Base-by-base conservation (phyloP, 35 echinoderm and acorn worm species). In the Amphiura filiformis region DNA sequence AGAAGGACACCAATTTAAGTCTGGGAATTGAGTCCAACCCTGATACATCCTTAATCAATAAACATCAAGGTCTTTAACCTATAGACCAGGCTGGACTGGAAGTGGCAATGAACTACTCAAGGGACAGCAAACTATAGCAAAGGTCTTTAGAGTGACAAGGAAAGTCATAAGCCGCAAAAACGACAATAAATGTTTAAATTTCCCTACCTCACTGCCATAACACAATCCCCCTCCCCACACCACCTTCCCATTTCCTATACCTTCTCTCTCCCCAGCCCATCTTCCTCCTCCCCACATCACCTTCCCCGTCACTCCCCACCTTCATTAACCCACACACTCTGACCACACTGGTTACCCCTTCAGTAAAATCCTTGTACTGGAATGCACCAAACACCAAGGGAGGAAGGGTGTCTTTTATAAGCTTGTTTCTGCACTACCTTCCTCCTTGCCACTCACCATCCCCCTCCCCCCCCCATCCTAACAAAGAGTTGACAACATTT, bases 341-440 rank as follows among this genome's bases (percentile, higher is more conserved):
- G 7, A 52, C 44, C 44, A 11, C 44, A n/a, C n/a, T n/a, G n/a
- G n/a, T n/a, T 20, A 99, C 96, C 84, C 94, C 96, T 52, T 94
- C 96, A 52, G 90, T 26, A 99, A 52, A 38, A 36, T 94, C 96
- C 83, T 99, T 99, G 84, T 92, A 99, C 30, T 65, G 56, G 65
- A 94, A 92, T 7, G 93, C 93, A 65, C 87, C 87, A 81, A 99
- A 94, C 22, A 94, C 77, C 30, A 99, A 52, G 1, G 96, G 96
- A 18, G 96, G 96, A 38, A 99, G 77, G 28, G 96, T 99, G 87
- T 85, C 94, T 70, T 94, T 99, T 83, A 99, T 99, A 36, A 90
- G 56, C 64, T 95, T 20, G 20, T 94, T 83, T 95, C 92, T 31
- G 93, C 96, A 49, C 96, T 93, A 36, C 81, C 92, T 35, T 93